These are phyloP conservation scores for Trichomalopsis sarcophagae DNA, from an alignment of 1,140 invertebrate species.

Conservation along the genomic window DNA sequence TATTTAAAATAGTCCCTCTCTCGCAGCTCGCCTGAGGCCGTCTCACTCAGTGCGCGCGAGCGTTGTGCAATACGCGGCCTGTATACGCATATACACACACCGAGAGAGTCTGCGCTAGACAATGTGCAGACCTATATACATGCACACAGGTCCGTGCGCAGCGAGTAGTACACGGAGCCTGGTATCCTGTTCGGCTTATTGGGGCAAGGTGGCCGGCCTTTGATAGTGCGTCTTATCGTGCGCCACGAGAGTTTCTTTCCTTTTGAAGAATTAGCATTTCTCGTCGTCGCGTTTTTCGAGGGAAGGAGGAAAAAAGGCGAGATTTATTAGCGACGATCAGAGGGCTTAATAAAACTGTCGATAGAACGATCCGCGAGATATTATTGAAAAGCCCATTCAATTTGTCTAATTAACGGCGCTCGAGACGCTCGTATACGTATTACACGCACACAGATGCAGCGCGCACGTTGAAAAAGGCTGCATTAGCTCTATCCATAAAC, in stretches of 20 bases:
- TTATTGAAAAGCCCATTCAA: constrained; percentile 39
- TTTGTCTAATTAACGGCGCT: constrained; percentile 43
- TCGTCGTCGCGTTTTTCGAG: too few relatives aligned
- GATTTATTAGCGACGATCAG: too few relatives aligned
- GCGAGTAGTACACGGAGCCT: constrained; percentile 22
- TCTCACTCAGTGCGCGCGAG: constrained; percentile 54
- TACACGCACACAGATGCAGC: too few relatives aligned
- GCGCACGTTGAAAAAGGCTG: not conserved
- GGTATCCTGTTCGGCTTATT: constrained; percentile 72
- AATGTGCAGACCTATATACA: constrained; percentile 41
- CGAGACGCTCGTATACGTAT: not conserved
- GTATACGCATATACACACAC: constrained; percentile 54
- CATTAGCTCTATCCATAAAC: constrained; percentile 38
- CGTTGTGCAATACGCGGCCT: constrained; percentile 64
- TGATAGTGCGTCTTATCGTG: constrained; percentile 56
- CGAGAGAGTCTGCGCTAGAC: constrained; percentile 55
- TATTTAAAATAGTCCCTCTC: constrained; percentile 48
- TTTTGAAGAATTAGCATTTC: not conserved
- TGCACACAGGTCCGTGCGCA: constrained; percentile 7
- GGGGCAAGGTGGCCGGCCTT: constrained; percentile 71
- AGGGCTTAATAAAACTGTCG: not conserved
- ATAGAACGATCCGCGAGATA: not conserved
- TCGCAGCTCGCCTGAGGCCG: constrained; percentile 66
- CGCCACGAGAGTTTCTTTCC: not conserved
- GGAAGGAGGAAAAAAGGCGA: too few relatives aligned